Evolutionary conservation across 2,888 invertebrate genomes (phyloP).

Genomic region (Eupithecia insigniata): DNA sequence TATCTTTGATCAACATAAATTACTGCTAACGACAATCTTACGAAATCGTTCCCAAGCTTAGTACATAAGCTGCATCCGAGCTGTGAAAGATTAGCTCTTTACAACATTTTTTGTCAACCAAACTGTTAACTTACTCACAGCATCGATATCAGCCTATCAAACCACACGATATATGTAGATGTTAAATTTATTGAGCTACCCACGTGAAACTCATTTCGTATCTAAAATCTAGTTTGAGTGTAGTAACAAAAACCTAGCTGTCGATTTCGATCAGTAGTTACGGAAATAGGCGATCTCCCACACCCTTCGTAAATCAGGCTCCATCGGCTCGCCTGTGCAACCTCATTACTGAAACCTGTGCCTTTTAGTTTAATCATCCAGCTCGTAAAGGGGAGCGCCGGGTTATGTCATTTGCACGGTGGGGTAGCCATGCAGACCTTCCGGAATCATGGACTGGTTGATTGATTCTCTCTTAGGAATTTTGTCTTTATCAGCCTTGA

Average conservation of each 20-base stretch:
- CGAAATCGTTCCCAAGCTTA: not conserved
- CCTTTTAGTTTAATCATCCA: conserved; percentile 52
- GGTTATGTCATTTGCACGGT: conserved; percentile 41
- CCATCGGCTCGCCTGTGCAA: conserved; percentile 31
- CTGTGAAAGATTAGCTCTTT: not conserved
- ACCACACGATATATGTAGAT: not conserved
- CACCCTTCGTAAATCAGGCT: conserved; percentile 27
- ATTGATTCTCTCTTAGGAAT: not conserved
- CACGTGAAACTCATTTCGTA: not conserved
- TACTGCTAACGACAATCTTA: not conserved
- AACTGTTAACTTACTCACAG: not conserved
- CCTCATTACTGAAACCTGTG: conserved; percentile 41
- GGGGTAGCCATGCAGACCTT: conserved; percentile 22
- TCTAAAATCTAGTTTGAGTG: not conserved
- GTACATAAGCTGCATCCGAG: not conserved
- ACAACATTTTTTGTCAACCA: not conserved
- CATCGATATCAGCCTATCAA: not conserved
- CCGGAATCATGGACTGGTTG: conserved; percentile 1
- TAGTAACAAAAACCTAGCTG: not conserved
- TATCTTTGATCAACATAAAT: not conserved
- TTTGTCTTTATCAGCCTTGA: not conserved
- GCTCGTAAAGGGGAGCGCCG: conserved; percentile 52
- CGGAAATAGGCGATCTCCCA: conserved; percentile 16
- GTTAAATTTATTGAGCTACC: not conserved
- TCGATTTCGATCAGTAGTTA: conserved; percentile 8